phyloP scores from a whole-genome alignment of 2,113 vertebrate genomes.

The Circaetus cinerascens region DNA sequence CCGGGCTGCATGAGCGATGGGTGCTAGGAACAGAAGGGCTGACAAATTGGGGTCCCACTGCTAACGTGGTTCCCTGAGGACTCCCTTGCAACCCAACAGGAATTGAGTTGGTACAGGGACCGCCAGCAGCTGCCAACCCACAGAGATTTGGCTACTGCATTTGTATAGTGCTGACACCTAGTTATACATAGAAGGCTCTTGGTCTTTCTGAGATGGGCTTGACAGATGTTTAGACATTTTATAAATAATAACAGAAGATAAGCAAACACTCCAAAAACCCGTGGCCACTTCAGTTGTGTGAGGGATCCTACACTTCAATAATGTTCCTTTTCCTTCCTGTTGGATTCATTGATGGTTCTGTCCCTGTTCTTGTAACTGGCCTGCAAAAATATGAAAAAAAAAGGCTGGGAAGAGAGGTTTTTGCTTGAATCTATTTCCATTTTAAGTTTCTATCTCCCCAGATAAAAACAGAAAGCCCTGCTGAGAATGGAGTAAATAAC shows the following conservation, averaged over 20 bases:
- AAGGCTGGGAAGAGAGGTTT: not conserved
- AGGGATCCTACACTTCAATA: not conserved
- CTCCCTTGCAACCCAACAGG: not conserved
- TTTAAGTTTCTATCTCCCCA: not conserved
- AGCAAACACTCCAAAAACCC: not conserved
- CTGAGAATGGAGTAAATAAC: not conserved
- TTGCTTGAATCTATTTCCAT: not conserved
- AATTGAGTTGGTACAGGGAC: not conserved
- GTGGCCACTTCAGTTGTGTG: not conserved
- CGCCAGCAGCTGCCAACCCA: not conserved
- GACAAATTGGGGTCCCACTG: not conserved
- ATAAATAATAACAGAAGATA: not conserved
- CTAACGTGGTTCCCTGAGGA: not conserved
- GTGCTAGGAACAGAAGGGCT: not conserved
- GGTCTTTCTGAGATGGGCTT: not conserved
- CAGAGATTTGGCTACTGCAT: not conserved
- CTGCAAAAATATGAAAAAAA: not conserved
- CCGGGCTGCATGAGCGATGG: accelerated
- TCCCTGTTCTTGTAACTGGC: not conserved
- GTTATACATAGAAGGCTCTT: not conserved
- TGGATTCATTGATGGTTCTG: not conserved
- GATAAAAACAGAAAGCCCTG: not conserved
- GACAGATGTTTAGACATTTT: not conserved
- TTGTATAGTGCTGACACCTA: not conserved
- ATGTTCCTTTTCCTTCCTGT: not conserved